phyloP scores from a whole-genome alignment of 1,140 invertebrate genomes.

The Trachymyrmex septentrionalis region DNA sequence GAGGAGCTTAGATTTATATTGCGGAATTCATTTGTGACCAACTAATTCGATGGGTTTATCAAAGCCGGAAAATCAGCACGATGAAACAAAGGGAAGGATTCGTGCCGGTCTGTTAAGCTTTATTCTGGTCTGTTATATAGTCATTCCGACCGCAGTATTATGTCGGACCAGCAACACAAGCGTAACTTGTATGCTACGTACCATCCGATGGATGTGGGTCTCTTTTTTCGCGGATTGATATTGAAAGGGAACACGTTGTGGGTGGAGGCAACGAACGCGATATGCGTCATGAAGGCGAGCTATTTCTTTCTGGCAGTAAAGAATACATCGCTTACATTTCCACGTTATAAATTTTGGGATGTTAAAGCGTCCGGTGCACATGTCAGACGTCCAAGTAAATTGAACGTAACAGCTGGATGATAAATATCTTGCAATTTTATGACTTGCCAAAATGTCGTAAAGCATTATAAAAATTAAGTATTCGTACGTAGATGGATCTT shows the following conservation, averaged over 20 bases:
- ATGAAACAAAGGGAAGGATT: neutral
- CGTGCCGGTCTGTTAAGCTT: slow-evolving; percentile 19
- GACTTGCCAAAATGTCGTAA: neutral
- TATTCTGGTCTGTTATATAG: slow-evolving; percentile 18
- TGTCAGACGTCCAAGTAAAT: slow-evolving; percentile 48
- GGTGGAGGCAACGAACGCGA: slow-evolving; percentile 20
- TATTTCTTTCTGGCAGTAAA: slow-evolving; percentile 54
- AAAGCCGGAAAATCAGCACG: neutral
- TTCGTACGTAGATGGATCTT: neutral
- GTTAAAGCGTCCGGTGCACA: slow-evolving; percentile 35
- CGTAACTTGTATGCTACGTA: slow-evolving; percentile 5
- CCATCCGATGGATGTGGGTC: neutral
- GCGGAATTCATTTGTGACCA: slow-evolving; percentile 9
- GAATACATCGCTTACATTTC: slow-evolving; percentile 50
- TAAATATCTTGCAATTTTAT: slow-evolving; percentile 28
- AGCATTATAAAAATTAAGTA: slow-evolving; percentile 7
- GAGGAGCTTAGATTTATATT: slow-evolving; percentile 28
- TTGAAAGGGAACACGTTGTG: slow-evolving; percentile 41
- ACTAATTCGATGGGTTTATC: slow-evolving; percentile 40
- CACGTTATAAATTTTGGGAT: slow-evolving; percentile 56
- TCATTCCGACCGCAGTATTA: slow-evolving; percentile 26
- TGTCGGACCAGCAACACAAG: slow-evolving; percentile 27
- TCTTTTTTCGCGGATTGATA: slow-evolving; percentile 52
- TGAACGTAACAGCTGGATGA: slow-evolving; percentile 35
- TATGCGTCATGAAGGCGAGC: slow-evolving; percentile 39